phyloP scores from a whole-genome alignment of 2,888 invertebrate species.

The Aporophyla nigra region DNA sequence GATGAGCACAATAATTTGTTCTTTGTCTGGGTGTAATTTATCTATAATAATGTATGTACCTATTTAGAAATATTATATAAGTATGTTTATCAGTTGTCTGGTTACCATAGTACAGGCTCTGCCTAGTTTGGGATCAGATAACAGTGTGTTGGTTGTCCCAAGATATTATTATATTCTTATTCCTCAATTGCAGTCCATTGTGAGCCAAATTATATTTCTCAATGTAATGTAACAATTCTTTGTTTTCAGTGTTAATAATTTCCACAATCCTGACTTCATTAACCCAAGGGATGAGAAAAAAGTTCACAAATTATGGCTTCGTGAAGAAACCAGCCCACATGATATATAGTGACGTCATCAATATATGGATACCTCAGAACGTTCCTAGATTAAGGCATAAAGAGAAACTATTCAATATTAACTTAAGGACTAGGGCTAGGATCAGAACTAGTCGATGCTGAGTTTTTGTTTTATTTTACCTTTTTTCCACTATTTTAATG shows the following conservation, averaged over 20 bases:
- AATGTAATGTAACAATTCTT: not conserved
- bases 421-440: not conserved
- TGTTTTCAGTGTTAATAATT: slow-evolving; percentile 1
- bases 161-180: too few relatives aligned
- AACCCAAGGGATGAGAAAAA: not conserved
- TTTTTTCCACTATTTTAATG: not conserved
- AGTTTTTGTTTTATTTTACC: not conserved
- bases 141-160: too few relatives aligned
- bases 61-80: too few relatives aligned
- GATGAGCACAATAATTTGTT: too few relatives aligned
- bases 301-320: slow-evolving; percentile 2
- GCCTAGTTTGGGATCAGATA: too few relatives aligned
- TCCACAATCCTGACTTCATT: not conserved
- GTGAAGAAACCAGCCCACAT: not conserved
- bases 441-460: not conserved
- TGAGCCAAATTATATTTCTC: too few relatives aligned
- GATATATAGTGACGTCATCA: not conserved
- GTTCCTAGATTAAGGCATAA: not conserved
- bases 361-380: not conserved
- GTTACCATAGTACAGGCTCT: too few relatives aligned
- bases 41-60: too few relatives aligned
- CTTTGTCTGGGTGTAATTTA: too few relatives aligned
- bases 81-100: too few relatives aligned
- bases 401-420: not conserved
- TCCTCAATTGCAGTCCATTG: too few relatives aligned